Evolutionary conservation across 2,888 invertebrate species (phyloP).

Genomic region (Plebejus anna): DNA sequence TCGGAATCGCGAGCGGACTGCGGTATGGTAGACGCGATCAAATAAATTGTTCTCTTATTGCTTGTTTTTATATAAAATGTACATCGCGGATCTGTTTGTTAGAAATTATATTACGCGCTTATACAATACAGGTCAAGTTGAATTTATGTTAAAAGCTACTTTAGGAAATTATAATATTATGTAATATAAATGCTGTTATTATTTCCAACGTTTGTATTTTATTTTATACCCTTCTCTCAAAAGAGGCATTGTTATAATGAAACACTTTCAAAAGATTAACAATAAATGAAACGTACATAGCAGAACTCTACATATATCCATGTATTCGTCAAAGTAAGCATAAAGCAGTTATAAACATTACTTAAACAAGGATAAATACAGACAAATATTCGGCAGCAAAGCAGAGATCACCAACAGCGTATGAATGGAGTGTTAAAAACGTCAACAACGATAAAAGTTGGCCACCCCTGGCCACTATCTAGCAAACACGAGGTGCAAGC

Average conservation of each 20-base stretch:
- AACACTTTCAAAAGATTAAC: too few species aligned
- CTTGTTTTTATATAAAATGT: conserved; percentile 24
- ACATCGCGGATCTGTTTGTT: conserved; percentile 2
- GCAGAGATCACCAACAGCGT: neutral
- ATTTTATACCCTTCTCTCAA: too few species aligned
- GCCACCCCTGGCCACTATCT: conserved; percentile 39
- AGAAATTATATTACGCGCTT: neutral
- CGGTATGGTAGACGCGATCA: conserved; percentile 30
- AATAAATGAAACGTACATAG: too few species aligned
- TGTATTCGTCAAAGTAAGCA: neutral
- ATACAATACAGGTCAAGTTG: neutral
- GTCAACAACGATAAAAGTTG: conserved; percentile 29
- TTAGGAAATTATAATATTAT: neutral
- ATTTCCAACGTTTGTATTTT: too few species aligned
- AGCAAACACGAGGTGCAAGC: conserved; percentile 45
- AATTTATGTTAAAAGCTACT: neutral
- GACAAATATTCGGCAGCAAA: conserved; percentile 24
- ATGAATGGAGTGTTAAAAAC: conserved; percentile 14
- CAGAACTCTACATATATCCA: too few species aligned
- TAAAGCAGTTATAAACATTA: neutral
- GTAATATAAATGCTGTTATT: neutral
- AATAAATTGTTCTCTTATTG: conserved; percentile 32
- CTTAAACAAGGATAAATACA: conserved; percentile 27
- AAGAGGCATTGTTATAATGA: too few species aligned
- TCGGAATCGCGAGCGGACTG: conserved; percentile 27